Percentiles rank a stretch among this genome's conserved stretches.
Conservation (phyloP, 2,797 vertebrate genomes). For the Moxostoma hubbsi region DNA sequence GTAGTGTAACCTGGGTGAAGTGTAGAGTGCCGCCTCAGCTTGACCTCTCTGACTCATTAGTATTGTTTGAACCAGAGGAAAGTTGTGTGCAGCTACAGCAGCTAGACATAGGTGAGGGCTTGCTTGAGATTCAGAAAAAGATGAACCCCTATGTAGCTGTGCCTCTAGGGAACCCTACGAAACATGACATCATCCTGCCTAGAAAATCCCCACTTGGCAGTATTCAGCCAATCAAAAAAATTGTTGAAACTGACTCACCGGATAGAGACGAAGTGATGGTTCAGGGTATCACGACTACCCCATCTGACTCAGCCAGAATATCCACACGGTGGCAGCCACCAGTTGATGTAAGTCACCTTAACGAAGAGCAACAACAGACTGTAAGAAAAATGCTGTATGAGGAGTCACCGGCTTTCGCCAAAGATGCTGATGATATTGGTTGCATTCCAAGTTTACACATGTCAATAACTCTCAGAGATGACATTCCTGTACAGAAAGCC, state of each 20-base stretch:
- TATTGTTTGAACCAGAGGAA: conserved; percentile 32
- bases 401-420: conserved; percentile 1
- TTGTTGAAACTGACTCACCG: neutral
- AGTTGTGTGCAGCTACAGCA: neutral
- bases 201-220: conserved; percentile 20
- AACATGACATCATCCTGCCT: conserved; percentile 31
- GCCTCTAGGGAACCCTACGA: conserved; percentile 42
- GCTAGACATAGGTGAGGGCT: conserved; percentile 32
- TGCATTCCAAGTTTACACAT: conserved; percentile 9
- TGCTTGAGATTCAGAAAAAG: conserved; percentile 32
- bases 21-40: conserved; percentile 36
- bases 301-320: too few species aligned
- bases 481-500: neutral
- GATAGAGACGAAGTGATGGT: neutral
- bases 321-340: neutral
- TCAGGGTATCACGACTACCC: neutral
- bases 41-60: neutral
- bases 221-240: too few species aligned
- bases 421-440: neutral
- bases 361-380: neutral
- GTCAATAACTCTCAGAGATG: neutral
- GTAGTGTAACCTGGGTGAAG: conserved; percentile 21
- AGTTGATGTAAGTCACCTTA: conserved; percentile 3
- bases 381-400: conserved; percentile 1
- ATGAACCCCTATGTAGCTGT: conserved; percentile 10